phyloP scores from a whole-genome alignment of 2,888 invertebrate genomes.

The Drosophila kanekoi region DNA sequence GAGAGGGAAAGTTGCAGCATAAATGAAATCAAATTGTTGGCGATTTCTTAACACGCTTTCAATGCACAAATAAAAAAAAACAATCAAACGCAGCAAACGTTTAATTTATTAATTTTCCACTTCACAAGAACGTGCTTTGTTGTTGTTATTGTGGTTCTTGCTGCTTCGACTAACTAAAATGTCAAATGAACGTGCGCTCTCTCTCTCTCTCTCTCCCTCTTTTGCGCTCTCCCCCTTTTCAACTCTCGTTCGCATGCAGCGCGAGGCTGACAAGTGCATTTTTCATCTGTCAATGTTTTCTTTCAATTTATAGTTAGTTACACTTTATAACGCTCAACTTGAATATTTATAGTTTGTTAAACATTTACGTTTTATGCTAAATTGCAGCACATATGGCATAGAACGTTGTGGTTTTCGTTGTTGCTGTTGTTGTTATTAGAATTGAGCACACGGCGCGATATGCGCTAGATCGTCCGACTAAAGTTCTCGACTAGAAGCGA shows the following conservation, averaged over 20 bases:
- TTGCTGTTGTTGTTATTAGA: conserved; percentile 33
- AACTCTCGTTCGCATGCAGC: conserved; percentile 30
- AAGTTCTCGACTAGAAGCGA: conserved; percentile 31
- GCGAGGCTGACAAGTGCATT: conserved; percentile 59
- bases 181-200: conserved; percentile 42
- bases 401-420: conserved; percentile 31
- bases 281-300: conserved; percentile 48
- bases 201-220: neutral
- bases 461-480: conserved; percentile 70
- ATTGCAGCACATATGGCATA: conserved; percentile 67
- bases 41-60: conserved; percentile 45
- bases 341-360: conserved; percentile 18
- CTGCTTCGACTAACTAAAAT: conserved; percentile 51
- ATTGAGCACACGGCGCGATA: conserved; percentile 59
- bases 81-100: too few relatives aligned
- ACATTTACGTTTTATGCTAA: conserved; percentile 48
- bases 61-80: conserved; percentile 11
- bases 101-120: conserved; percentile 61
- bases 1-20: neutral
- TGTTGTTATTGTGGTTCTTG: conserved; percentile 26
- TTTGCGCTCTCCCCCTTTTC: conserved; percentile 8
- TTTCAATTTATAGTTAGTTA: conserved; percentile 8
- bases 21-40: conserved; percentile 39
- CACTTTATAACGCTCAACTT: conserved; percentile 16
- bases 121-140: conserved; percentile 42